A percentile compares a stretch with the other conserved stretches of the same genome.
Conservation (phyloP, 2,113 vertebrate genomes). For the Eira barbara region DNA sequence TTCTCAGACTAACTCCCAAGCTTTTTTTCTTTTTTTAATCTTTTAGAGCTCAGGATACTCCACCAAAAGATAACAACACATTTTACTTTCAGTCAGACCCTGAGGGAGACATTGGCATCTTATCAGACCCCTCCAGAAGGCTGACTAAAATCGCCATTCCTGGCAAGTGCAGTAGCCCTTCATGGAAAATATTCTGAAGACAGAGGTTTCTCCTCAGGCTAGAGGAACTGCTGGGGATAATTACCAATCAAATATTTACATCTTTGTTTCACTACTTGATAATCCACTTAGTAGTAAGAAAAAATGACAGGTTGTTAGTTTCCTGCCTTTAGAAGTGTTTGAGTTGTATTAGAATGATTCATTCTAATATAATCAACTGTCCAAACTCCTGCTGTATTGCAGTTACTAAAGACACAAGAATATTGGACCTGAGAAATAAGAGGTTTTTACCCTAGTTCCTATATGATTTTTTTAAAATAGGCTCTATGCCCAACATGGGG, state of each 20-base stretch:
- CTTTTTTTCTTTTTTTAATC: neutral
- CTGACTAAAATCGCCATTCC: neutral
- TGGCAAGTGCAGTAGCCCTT: neutral
- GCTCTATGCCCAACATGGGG: neutral
- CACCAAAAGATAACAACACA: neutral
- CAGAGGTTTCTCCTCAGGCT: neutral
- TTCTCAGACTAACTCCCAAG: neutral
- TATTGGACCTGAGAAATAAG: neutral
- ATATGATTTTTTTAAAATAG: neutral
- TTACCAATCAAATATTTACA: slow-evolving; percentile 13
- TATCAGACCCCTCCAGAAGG: neutral
- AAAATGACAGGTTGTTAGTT: neutral
- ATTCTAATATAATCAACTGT: neutral
- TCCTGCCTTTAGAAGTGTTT: slow-evolving; percentile 6
- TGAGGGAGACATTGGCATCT: neutral
- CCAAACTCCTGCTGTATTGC: neutral
- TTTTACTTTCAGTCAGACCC: neutral
- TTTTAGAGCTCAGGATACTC: neutral
- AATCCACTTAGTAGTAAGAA: neutral
- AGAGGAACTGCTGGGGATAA: slow-evolving; percentile 2
- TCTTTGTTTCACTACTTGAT: neutral
- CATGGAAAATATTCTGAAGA: neutral
- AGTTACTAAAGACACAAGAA: slow-evolving; percentile 1
- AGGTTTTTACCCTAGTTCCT: neutral
- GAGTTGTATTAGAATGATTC: slow-evolving; percentile 24